phyloP scores from a whole-genome alignment of 2,888 invertebrate species.

The Chalcosyrphus nemorum region DNA sequence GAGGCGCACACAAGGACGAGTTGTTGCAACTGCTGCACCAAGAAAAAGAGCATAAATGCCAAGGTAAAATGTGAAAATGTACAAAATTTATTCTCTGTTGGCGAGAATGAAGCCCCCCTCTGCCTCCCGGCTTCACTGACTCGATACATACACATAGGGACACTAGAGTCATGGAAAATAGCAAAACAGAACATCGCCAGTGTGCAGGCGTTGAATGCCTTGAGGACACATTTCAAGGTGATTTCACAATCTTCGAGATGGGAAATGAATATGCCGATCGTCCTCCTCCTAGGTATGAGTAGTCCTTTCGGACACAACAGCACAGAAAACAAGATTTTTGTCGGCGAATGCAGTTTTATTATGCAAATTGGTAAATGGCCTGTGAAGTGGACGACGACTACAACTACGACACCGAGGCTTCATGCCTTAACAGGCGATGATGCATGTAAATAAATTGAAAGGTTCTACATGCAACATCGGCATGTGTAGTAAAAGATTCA shows the following conservation, averaged over 20 bases:
- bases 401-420: slow-evolving; percentile 1
- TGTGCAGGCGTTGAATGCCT: slow-evolving; percentile 63
- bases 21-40: slow-evolving; percentile 42
- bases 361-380: slow-evolving; percentile 74
- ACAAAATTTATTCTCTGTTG: slow-evolving; percentile 59
- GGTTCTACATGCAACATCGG: slow-evolving; percentile 33
- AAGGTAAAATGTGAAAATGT: slow-evolving; percentile 56
- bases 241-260: slow-evolving; percentile 66
- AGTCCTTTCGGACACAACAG: slow-evolving; percentile 38
- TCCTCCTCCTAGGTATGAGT: slow-evolving; percentile 17
- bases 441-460: slow-evolving; percentile 72
- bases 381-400: slow-evolving; percentile 69
- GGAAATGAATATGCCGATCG: slow-evolving; percentile 48
- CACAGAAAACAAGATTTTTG: slow-evolving; percentile 53
- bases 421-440: slow-evolving; percentile 51
- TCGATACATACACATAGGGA: slow-evolving; percentile 16
- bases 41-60: slow-evolving; percentile 55
- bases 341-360: slow-evolving; percentile 69
- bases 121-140: no score
- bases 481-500: slow-evolving; percentile 34
- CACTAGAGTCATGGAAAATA: neutral
- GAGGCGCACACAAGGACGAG: slow-evolving; percentile 64
- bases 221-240: slow-evolving; percentile 72
- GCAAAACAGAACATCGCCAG: slow-evolving; percentile 21
- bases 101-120: neutral